Evolutionary conservation across 37 sponge, comb jelly and placozoan species (phyloP).

Genomic region (Agelas oroides): DNA sequence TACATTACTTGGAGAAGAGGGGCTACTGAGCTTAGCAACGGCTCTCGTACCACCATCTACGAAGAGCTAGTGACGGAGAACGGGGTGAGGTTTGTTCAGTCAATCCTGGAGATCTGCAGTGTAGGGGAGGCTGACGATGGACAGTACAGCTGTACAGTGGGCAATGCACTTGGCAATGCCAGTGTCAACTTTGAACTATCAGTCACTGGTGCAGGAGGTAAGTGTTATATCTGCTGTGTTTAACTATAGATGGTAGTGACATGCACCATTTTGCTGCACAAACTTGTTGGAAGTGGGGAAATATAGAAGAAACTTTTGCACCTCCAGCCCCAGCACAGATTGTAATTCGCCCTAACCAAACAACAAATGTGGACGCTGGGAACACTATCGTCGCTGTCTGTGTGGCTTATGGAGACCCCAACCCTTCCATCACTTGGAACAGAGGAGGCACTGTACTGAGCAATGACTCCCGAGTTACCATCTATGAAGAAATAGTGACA

Average conservation of each 20-base stretch:
- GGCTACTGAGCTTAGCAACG: background rate
- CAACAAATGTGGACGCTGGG: constrained; percentile 1
- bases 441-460: background rate
- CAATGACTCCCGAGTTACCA: background rate
- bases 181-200: background rate
- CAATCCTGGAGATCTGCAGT: constrained; percentile 42
- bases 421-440: constrained; percentile 21
- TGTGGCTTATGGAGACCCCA: constrained; percentile 17
- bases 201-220: too few relatives aligned
- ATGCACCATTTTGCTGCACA: too few relatives aligned
- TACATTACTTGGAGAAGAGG: constrained; percentile 21
- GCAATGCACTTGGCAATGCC: background rate
- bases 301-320: too few relatives aligned
- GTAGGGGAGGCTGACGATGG: background rate
- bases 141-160: constrained; percentile 15
- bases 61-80: constrained; percentile 4
- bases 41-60: constrained; percentile 1
- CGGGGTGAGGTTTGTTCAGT: constrained; percentile 10
- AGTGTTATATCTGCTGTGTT: too few relatives aligned
- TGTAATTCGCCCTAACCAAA: too few relatives aligned
- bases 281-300: too few relatives aligned
- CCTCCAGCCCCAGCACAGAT: too few relatives aligned
- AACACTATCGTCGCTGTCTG: constrained; percentile 19
- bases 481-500: constrained; percentile 25
- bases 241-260: too few relatives aligned